A percentile compares a stretch with the other conserved stretches of the same genome.
phyloP scores from a whole-genome alignment of 2,888 invertebrate species.

The Andrena chrysosceles region DNA sequence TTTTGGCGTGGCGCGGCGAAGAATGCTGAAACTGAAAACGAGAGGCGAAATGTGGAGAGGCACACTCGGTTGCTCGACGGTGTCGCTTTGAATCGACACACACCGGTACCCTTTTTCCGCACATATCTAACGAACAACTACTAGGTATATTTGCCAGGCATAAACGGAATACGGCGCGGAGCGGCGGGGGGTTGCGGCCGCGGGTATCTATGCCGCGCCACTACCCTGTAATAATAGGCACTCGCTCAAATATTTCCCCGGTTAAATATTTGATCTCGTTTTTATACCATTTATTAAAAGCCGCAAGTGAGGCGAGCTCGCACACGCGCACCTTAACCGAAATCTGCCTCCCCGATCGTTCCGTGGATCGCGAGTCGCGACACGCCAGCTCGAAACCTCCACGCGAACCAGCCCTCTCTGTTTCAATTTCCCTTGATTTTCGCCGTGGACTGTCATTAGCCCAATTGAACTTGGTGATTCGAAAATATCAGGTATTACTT shows the following conservation, averaged over 20 bases:
- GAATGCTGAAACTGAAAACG: conserved; percentile 52
- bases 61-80: conserved; percentile 49
- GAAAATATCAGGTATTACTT: too few relatives aligned
- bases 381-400: too few relatives aligned
- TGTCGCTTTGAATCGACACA: conserved; percentile 78
- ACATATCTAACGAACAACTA: conserved; percentile 76
- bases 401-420: too few relatives aligned
- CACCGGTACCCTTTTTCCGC: conserved; percentile 47
- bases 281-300: conserved; percentile 83
- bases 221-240: conserved; percentile 79
- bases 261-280: conserved; percentile 82
- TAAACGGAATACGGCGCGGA: conserved; percentile 76
- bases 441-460: too few relatives aligned
- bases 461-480: too few relatives aligned
- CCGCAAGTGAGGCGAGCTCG: conserved; percentile 69
- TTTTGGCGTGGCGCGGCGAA: neutral
- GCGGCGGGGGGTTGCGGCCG: conserved; percentile 74
- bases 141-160: conserved; percentile 79
- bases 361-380: too few relatives aligned
- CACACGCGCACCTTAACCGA: conserved; percentile 47
- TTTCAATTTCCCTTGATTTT: too few relatives aligned
- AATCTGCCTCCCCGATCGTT: conserved; percentile 11
- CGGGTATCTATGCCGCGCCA: conserved; percentile 74
- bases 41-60: conserved; percentile 54
- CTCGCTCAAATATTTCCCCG: conserved; percentile 82